Evolutionary conservation across 1,140 invertebrate species (phyloP).

Genomic region (Habropoda laboriosa): DNA sequence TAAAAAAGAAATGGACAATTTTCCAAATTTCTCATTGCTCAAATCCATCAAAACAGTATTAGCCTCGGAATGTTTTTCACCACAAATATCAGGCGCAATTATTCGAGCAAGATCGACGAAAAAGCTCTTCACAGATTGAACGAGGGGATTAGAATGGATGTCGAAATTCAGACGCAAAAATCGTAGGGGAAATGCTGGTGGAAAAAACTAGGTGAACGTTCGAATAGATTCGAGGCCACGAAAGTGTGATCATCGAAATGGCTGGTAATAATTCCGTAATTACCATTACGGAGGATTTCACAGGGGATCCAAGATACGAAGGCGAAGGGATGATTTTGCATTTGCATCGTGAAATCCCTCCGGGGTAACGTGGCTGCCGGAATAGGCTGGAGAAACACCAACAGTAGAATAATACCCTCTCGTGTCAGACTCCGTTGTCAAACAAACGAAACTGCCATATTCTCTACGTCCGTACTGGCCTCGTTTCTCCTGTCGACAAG

Average conservation of each 20-base stretch:
- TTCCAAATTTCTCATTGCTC: too few relatives aligned
- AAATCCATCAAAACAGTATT: too few relatives aligned
- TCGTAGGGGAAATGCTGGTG: background rate
- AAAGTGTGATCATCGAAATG: slow-evolving; percentile 37
- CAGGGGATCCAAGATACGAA: background rate
- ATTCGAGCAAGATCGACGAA: background rate
- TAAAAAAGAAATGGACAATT: too few relatives aligned
- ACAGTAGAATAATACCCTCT: slow-evolving; percentile 6
- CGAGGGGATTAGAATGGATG: background rate
- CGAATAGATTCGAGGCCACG: background rate
- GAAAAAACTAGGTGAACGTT: background rate
- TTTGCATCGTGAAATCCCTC: slow-evolving; percentile 1
- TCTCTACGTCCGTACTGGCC: background rate
- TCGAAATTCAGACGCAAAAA: background rate
- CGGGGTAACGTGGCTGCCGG: background rate
- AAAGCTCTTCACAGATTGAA: background rate
- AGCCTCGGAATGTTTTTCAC: too few relatives aligned
- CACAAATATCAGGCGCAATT: too few relatives aligned
- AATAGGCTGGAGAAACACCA: background rate
- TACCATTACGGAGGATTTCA: slow-evolving; percentile 1
- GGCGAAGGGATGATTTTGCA: slow-evolving; percentile 15
- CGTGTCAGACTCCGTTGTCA: slow-evolving; percentile 3
- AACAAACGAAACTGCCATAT: slow-evolving; percentile 13
- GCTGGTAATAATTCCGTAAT: slow-evolving; percentile 44
- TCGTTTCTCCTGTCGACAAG: too few relatives aligned